phyloP scores from a whole-genome alignment of 2,888 invertebrate genomes.

The Leptinotarsa haldemani region DNA sequence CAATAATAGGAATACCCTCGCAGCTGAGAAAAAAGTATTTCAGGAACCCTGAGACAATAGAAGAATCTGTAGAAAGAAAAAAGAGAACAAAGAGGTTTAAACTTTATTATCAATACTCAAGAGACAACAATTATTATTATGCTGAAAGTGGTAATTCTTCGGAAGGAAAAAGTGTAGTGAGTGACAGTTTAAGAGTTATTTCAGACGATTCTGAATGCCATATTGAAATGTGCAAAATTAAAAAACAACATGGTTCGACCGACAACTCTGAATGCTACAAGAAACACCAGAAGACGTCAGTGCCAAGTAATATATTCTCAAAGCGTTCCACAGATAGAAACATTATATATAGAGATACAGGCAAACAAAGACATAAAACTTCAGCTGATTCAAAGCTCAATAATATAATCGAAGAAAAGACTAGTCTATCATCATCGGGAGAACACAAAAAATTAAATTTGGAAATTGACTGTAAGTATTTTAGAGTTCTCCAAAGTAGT shows the following conservation, averaged over 20 bases:
- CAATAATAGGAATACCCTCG: slow-evolving; percentile 48
- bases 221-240: slow-evolving; percentile 22
- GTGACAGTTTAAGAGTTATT: slow-evolving; percentile 44
- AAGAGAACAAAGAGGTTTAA: slow-evolving; percentile 47
- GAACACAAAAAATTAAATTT: slow-evolving; percentile 27
- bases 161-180: slow-evolving; percentile 43
- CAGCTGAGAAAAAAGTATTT: slow-evolving; percentile 30
- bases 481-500: slow-evolving; percentile 43
- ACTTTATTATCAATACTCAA: slow-evolving; percentile 50
- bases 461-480: slow-evolving; percentile 36
- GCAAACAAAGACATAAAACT: neutral
- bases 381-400: slow-evolving; percentile 35
- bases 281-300: neutral
- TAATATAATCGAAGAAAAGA: slow-evolving; percentile 43
- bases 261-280: neutral
- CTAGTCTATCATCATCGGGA: neutral
- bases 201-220: slow-evolving; percentile 39
- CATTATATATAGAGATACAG: slow-evolving; percentile 12
- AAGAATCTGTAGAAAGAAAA: slow-evolving; percentile 43
- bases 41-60: slow-evolving; percentile 19
- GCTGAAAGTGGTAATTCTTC: slow-evolving; percentile 32
- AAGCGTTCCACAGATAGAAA: neutral
- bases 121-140: slow-evolving; percentile 30
- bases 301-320: neutral
- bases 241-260: neutral